Conservation (phyloP, 1,140 invertebrate species). For the Thaumetopoea pityocampa region DNA sequence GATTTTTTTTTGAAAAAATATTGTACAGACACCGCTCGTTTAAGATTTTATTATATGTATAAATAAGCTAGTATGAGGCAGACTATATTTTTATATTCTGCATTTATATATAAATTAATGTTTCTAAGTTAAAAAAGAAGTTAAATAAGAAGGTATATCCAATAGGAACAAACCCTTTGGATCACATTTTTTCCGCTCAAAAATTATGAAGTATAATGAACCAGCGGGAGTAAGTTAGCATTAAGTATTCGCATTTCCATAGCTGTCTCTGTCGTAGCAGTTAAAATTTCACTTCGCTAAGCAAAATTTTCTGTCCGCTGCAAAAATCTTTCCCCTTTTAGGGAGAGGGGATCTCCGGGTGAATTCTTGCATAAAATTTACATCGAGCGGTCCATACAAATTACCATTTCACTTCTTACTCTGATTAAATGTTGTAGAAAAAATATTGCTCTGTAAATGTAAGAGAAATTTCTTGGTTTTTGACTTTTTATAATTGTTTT, state of each 20-base stretch:
- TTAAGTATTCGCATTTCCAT: slow-evolving; percentile 70
- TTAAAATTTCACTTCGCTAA: slow-evolving; percentile 75
- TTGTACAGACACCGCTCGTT: no score
- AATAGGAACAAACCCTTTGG: slow-evolving; percentile 51
- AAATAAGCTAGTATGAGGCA: no score
- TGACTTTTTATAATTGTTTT: slow-evolving; percentile 72
- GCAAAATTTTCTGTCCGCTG: slow-evolving; percentile 74
- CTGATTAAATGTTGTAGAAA: slow-evolving; percentile 76
- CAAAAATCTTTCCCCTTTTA: slow-evolving; percentile 71
- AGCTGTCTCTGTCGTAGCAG: slow-evolving; percentile 70
- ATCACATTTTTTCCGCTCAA: slow-evolving; percentile 48
- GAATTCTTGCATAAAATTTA: slow-evolving; percentile 75
- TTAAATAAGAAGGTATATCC: no score
- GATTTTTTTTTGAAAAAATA: no score
- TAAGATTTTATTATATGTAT: no score
- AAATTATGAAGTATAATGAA: slow-evolving; percentile 73
- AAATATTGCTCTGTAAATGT: slow-evolving; percentile 73
- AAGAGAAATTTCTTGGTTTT: slow-evolving; percentile 70
- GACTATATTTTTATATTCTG: no score
- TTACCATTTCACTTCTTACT: slow-evolving; percentile 74
- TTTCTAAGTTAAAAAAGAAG: no score
- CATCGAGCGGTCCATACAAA: slow-evolving; percentile 75
- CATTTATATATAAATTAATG: no score
- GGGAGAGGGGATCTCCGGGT: slow-evolving; percentile 53
- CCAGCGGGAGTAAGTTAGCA: slow-evolving; percentile 71